Evolutionary conservation across 2,113 vertebrate genomes (phyloP).

Genomic region (Sinocyclocheilus rhinocerous): DNA sequence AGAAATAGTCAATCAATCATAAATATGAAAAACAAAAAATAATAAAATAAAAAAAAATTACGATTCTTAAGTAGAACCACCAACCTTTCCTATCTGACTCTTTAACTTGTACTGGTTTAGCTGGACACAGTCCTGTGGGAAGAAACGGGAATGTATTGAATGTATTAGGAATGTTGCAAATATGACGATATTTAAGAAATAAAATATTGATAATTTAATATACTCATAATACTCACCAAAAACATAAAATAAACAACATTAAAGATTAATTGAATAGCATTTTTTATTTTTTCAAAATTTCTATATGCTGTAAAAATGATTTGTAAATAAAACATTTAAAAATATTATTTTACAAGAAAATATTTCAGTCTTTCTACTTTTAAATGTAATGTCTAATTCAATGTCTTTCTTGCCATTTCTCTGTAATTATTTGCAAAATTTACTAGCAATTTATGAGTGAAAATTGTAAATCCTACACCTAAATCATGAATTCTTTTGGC

Average conservation of each 20-base stretch:
- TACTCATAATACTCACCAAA: neutral
- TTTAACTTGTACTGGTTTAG: constrained; percentile 95
- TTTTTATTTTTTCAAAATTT: too few relatives aligned
- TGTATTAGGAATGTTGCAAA: neutral
- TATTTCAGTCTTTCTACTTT: too few relatives aligned
- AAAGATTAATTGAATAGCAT: too few relatives aligned
- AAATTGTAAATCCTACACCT: neutral
- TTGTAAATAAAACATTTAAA: too few relatives aligned
- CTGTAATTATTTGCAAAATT: neutral
- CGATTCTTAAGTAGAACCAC: constrained; percentile 22
- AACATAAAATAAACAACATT: neutral
- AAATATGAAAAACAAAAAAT: neutral
- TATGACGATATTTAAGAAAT: neutral
- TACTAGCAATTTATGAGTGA: neutral
- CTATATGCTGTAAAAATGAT: too few relatives aligned
- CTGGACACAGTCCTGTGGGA: constrained; percentile 86
- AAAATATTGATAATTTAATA: neutral
- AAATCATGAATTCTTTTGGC: neutral
- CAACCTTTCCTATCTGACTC: constrained; percentile 93
- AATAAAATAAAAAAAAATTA: neutral
- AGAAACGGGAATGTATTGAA: constrained; percentile 1
- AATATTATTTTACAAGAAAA: too few relatives aligned
- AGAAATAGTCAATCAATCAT: neutral
- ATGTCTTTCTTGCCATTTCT: neutral
- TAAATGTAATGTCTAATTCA: neutral